Percentiles rank a stretch among this genome's conserved stretches.
Evolutionary conservation across 2,888 invertebrate genomes (phyloP).

Genomic region (Eristalinus aeneus): DNA sequence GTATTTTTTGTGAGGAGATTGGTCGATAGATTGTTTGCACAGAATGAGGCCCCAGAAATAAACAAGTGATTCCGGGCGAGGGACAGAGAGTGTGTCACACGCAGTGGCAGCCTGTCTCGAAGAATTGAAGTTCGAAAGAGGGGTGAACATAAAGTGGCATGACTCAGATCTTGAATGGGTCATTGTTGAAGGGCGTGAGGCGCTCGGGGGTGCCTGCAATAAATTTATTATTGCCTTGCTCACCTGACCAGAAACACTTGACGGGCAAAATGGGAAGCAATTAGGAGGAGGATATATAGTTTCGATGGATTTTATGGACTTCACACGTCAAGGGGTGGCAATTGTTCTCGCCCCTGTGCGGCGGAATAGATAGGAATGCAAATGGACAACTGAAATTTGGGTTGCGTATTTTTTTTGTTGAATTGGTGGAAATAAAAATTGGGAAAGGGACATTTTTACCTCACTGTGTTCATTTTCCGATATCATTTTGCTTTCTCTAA

Average conservation of each 20-base stretch:
- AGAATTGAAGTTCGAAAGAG: not conserved
- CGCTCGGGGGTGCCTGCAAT: not conserved
- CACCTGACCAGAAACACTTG: not conserved
- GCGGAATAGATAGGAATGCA: too few relatives aligned
- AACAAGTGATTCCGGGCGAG: not conserved
- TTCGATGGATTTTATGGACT: not conserved
- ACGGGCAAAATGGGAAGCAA: not conserved
- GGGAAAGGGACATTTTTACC: too few relatives aligned
- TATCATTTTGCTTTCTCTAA: too few relatives aligned
- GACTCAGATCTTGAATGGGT: not conserved
- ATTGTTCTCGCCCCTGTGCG: too few relatives aligned
- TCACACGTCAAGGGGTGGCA: not conserved
- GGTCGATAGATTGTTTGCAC: slow-evolving; percentile 8
- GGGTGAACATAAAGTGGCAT: not conserved
- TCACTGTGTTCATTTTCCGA: too few relatives aligned
- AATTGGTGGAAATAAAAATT: too few relatives aligned
- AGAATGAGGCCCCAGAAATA: not conserved
- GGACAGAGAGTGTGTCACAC: not conserved
- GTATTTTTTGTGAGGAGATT: not conserved
- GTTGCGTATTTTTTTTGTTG: too few relatives aligned
- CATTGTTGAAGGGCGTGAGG: not conserved
- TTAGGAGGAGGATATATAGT: not conserved
- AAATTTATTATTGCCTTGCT: not conserved
- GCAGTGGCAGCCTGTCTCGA: not conserved
- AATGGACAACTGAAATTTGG: too few relatives aligned